Percentiles rank a stretch among this genome's conserved stretches.
phyloP scores from a whole-genome alignment of 1,140 invertebrate genomes.

The Heliconius eleuchia region DNA sequence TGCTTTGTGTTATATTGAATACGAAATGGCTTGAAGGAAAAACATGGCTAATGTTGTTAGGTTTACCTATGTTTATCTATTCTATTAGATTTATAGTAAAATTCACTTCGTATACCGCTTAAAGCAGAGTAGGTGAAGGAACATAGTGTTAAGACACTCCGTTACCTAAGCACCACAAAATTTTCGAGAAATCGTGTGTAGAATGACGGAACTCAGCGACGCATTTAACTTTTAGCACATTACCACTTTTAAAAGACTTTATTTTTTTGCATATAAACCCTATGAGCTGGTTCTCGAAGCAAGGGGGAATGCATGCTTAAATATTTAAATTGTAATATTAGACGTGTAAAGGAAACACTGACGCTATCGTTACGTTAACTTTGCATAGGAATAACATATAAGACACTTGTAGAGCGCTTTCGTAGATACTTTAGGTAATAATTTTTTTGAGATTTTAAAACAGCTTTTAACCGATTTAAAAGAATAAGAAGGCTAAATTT shows the following conservation, averaged over 20 bases:
- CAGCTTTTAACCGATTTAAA: background rate
- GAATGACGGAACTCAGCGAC: too few relatives aligned
- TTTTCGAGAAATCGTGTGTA: too few relatives aligned
- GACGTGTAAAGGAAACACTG: conserved; percentile 11
- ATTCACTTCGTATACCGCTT: too few relatives aligned
- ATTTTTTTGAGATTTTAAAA: background rate
- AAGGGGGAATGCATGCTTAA: conserved; percentile 13
- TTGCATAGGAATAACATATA: background rate
- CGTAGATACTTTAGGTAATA: background rate
- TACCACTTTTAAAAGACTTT: background rate
- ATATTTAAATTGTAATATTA: conserved; percentile 20
- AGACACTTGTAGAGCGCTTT: background rate
- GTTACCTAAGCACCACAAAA: too few relatives aligned
- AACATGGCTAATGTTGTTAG: too few relatives aligned
- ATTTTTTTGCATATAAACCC: background rate
- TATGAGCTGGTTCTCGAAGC: background rate
- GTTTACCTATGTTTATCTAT: too few relatives aligned
- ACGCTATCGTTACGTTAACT: background rate
- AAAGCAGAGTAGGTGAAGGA: background rate
- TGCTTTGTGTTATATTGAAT: background rate
- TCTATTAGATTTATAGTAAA: too few relatives aligned
- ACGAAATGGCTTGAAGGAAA: background rate
- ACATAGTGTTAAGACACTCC: too few relatives aligned
- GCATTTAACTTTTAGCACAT: too few relatives aligned
- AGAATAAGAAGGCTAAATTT: too few relatives aligned